These are phyloP conservation scores for Myiozetetes cayanensis DNA, from an alignment of 2,113 vertebrate genomes.

Conservation along the genomic window DNA sequence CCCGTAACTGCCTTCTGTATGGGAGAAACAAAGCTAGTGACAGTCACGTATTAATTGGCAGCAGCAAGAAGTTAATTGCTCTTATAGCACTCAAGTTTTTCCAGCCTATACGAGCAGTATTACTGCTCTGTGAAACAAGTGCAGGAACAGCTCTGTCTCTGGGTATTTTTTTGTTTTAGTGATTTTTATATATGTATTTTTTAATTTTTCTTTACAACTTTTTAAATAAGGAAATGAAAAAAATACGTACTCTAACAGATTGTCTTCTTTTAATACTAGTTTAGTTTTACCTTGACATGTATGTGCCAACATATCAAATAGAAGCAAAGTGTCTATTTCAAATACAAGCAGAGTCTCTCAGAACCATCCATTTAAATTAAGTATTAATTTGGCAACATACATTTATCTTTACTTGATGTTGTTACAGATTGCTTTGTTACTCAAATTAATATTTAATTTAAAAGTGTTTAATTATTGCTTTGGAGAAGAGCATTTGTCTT, in stretches of 20 bases:
- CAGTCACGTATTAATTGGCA: background rate
- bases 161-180: background rate
- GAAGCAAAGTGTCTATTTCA: background rate
- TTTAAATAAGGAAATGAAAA: background rate
- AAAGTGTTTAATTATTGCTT: background rate
- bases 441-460: background rate
- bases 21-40: background rate
- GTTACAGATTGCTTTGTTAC: background rate
- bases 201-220: background rate
- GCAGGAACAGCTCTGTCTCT: background rate
- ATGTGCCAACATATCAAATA: background rate
- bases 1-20: background rate
- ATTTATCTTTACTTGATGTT: background rate
- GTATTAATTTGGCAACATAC: background rate
- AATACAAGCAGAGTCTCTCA: background rate
- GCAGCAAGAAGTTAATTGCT: background rate
- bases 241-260: background rate
- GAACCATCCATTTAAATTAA: background rate
- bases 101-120: background rate
- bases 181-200: background rate
- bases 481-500: background rate
- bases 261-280: background rate
- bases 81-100: background rate
- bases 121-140: background rate
- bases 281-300: background rate